Evolutionary conservation across 2,888 invertebrate species (phyloP), one percentile per base, ranked within the genome.

Genomic region (Caenorhabditis sulstoni): DNA sequence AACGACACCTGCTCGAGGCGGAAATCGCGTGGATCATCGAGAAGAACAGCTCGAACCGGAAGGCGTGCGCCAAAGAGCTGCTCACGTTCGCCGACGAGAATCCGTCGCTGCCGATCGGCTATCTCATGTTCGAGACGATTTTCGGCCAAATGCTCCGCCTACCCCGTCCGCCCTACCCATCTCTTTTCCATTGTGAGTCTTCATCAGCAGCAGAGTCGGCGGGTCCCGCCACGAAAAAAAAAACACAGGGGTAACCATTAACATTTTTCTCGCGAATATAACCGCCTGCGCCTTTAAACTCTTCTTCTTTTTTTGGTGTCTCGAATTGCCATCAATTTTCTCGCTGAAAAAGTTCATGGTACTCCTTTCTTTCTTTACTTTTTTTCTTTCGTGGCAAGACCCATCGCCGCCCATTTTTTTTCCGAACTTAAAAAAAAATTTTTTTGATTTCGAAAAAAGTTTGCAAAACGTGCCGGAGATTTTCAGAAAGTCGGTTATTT

Each of bases 1-100:
- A 99, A 91, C 93, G 99, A 76, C 98, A 96, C 91, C 93, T 99
- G 1, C 96, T 99, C 87, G 99, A 99, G 91, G 97, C 98, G 91
- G 97, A 99, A 90, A 92, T 99, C 39, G 94, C 95, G 89, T 95
- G 96, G 87, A 97, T 98, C 44, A 93, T 99, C 81, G 94, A 96
- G 90, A 94, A 95, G 81, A 94, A 95, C 91, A 94, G 94, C 88
- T 91, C 94, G 37, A 97, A 98, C 90, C 93, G 98, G 62, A 97
- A 97, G 91, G 96, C 96, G 90, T 98, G 98, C 92, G 96, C 97
- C 0, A 95, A 95, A 0, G 94, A 95, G 88, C 92, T 99, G 22
- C 92, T 99, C 37, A 95, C 95, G 89, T 97, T 97, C 89, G 95
- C 96, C 0, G 95, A 95, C 90, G 90, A 90, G 79, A 89, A 88